Base-by-base conservation (phyloP, 2,113 vertebrate species). In the Actinemys pallida region DNA sequence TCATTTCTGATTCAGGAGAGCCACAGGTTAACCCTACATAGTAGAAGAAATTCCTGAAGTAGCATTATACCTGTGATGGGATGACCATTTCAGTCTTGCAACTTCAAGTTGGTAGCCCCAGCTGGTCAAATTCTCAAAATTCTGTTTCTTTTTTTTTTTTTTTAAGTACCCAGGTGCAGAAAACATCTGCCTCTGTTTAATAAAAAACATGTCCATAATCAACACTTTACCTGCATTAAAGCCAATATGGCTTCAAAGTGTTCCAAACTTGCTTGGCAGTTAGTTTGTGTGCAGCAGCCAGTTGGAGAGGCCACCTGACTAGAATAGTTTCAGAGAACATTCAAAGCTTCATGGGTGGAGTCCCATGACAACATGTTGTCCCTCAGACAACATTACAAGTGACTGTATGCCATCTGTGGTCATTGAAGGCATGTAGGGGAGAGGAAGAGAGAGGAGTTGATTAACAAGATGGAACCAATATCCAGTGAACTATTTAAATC, bases 241-340 rank as follows among this genome's bases (percentile, higher is more conserved):
- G 57, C 90, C 94, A 96, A 83, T 92, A 94, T 82, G 88, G 94
- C 54, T 97, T 97, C 95, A 93, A 95, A 96, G 81, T 10, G 45
- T 86, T 96, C 91, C 94, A 97, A 83, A 76, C 80, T 62, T 87
- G 89, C 83, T 93, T 98, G 97, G 97, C 96, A 89, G 39, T 7
- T 27, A 35, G 12, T 27, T 19, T 65, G 10, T 0, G 2, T 42
- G 57, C 1, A 3, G 17, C 16, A 87, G 95, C 95, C 96, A 98
- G 90, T 79, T 97, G 97, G 95, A 97, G 83, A 93, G 92, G 90
- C 62, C 27, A 76, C n/a, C 75, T 31, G 47, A 47, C 47, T 83
- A 93, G 93, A 93, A 62, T 27, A 81, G 56, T 92, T 94, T 90
- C 90, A 95, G 89, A 56, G 86, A 97, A 89, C 31, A 83, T 83